Percentiles rank a stretch among this genome's conserved stretches.
Conservation (phyloP, 2,888 invertebrate species). For the Oligia latruncula region DNA sequence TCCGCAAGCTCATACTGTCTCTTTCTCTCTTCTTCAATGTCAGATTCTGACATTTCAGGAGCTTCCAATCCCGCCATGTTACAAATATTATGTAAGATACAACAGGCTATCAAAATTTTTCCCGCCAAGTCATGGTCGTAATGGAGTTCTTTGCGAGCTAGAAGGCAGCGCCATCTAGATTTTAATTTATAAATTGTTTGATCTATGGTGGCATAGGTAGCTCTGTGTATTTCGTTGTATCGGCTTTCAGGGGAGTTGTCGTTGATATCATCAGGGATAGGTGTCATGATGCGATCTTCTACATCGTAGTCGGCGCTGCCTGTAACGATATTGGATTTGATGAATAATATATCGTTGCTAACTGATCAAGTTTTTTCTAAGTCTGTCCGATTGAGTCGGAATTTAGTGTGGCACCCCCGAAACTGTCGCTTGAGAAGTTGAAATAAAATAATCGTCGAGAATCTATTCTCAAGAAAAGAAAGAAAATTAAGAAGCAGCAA, state of each 20-base stretch:
- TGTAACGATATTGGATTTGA: neutral
- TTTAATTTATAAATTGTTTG: constrained; percentile 19
- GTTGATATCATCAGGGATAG: neutral
- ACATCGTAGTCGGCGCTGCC: neutral
- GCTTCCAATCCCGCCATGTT: constrained; percentile 1
- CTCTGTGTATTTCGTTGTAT: constrained; percentile 14
- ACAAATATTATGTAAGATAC: constrained; percentile 27
- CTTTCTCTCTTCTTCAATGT: constrained; percentile 6
- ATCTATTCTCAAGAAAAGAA: no score
- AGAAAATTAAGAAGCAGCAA: no score
- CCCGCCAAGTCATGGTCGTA: constrained; percentile 2
- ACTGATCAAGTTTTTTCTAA: no score
- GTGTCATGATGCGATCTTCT: constrained; percentile 6
- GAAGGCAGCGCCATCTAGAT: constrained; percentile 32
- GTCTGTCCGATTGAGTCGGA: no score
- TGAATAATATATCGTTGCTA: neutral
- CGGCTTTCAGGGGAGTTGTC: constrained; percentile 23
- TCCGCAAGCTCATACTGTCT: neutral
- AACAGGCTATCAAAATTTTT: constrained; percentile 17
- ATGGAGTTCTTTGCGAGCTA: constrained; percentile 10
- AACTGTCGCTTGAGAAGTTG: no score
- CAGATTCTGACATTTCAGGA: constrained; percentile 8
- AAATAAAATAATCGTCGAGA: no score
- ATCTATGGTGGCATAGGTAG: neutral
- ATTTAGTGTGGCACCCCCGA: no score